Evolutionary conservation across 1,140 invertebrate genomes (phyloP).

Genomic region (Wasmannia auropunctata): DNA sequence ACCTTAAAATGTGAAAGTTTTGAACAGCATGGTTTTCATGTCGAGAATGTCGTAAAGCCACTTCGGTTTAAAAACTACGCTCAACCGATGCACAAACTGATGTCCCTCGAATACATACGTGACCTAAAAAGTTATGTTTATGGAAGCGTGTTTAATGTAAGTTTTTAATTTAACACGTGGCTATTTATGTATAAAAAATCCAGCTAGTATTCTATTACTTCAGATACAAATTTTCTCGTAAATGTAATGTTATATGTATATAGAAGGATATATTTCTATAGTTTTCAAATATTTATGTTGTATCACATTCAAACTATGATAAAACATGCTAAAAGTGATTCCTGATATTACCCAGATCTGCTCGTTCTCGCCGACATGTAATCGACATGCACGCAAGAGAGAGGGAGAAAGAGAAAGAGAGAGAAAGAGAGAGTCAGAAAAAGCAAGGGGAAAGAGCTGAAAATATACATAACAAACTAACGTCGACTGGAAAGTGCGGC

Average conservation of each 20-base stretch:
- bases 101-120: constrained; percentile 74
- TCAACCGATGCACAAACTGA: constrained; percentile 65
- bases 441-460: constrained; percentile 4
- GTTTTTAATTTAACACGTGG: background rate
- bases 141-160: background rate
- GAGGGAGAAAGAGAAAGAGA: background rate
- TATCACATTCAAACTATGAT: background rate
- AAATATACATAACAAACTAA: constrained; percentile 63
- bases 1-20: constrained; percentile 62
- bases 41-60: constrained; percentile 75
- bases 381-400: background rate
- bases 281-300: constrained; percentile 43
- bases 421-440: background rate
- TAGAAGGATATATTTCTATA: background rate
- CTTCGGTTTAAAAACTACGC: constrained; percentile 69
- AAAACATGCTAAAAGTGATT: constrained; percentile 14
- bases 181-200: background rate
- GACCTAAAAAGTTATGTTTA: constrained; percentile 56
- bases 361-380: background rate
- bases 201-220: background rate
- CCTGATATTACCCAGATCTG: background rate
- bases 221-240: background rate
- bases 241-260: background rate
- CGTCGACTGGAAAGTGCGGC: constrained; percentile 67
- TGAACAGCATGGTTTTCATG: constrained; percentile 72